phyloP scores from a whole-genome alignment of 2,888 invertebrate species.

The Lamproptera curius region DNA sequence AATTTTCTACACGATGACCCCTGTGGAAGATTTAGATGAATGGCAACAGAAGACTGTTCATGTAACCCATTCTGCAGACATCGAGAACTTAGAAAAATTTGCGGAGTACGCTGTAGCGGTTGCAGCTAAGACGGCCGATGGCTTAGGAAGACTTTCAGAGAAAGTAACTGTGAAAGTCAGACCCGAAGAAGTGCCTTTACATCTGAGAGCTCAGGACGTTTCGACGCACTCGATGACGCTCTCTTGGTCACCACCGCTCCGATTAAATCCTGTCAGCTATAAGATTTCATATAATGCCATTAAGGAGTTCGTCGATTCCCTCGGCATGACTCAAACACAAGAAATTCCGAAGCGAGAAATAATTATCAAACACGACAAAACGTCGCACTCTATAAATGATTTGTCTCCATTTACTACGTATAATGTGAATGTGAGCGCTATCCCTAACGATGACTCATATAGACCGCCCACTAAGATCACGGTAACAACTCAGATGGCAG shows the following conservation, averaged over 20 bases:
- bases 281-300: slow-evolving; percentile 94
- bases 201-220: slow-evolving; percentile 92
- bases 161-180: slow-evolving; percentile 93
- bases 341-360: slow-evolving; percentile 86
- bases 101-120: slow-evolving; percentile 95
- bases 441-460: slow-evolving; percentile 90
- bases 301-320: slow-evolving; percentile 96
- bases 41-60: slow-evolving; percentile 93
- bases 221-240: slow-evolving; percentile 96
- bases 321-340: slow-evolving; percentile 94
- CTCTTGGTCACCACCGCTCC: slow-evolving; percentile 93
- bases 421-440: slow-evolving; percentile 94
- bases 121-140: slow-evolving; percentile 88
- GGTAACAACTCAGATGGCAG: slow-evolving; percentile 97
- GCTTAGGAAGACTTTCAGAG: slow-evolving; percentile 91
- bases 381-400: slow-evolving; percentile 89
- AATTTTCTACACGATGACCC: slow-evolving; percentile 95
- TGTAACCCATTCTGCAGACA: slow-evolving; percentile 92
- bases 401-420: slow-evolving; percentile 96
- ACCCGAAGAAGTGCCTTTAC: slow-evolving; percentile 94
- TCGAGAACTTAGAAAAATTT: slow-evolving; percentile 92
- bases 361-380: slow-evolving; percentile 83
- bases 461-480: slow-evolving; percentile 95
- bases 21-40: slow-evolving; percentile 94
- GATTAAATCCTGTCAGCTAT: slow-evolving; percentile 92